Evolutionary conservation across 2,113 vertebrate species (phyloP), one percentile per base, ranked within the genome.

Genomic region (Solenodon paradoxus): DNA sequence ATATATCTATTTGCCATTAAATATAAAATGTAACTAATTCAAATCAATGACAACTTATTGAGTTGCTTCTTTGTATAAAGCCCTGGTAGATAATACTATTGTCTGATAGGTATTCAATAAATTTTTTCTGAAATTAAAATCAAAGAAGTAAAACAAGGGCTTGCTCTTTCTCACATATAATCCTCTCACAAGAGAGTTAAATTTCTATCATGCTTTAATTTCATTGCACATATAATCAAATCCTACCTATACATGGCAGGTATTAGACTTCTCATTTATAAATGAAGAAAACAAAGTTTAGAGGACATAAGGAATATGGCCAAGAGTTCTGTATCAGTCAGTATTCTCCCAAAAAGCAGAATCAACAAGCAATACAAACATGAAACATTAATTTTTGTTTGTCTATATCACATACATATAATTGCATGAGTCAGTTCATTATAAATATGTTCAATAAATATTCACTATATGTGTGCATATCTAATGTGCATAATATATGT

Each of bases 61-160:
- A 93, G 17, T 32, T 64, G n/a, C 32, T 40, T 64, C 47, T 75
- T 75, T 83, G 11, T 42, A 20, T 69, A 64, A 82, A 51, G 42
- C 17, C 26, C 5, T 79, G 5, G n/a, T 49, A 42, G 57, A 42
- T 69, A 75, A 85, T 61, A 35, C 15, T 40, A 15, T 5, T 61
- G 11, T 7, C 55, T 68, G 7, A 3, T 68, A 80, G 28, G 0
- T 91, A 16, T 47, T 49, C 68, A 84, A 59, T 96, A 19, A 57
- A 19, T 38, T 85, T 93, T 86, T 93, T 88, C 87, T 87, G 28
- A 38, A 69, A 61, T n/a, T 12, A 26, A 87, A 82, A 19, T 95
- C 63, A 88, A 93, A 92, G 63, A 26, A 68, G 26, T 80, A 51
- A 71, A 57, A 78, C 13, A 69, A 66, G 88, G 61, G 15, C 20